Percentiles rank a stretch among this genome's conserved stretches.
Conservation (phyloP, 2,113 vertebrate species). For the Leucosticte australis region DNA sequence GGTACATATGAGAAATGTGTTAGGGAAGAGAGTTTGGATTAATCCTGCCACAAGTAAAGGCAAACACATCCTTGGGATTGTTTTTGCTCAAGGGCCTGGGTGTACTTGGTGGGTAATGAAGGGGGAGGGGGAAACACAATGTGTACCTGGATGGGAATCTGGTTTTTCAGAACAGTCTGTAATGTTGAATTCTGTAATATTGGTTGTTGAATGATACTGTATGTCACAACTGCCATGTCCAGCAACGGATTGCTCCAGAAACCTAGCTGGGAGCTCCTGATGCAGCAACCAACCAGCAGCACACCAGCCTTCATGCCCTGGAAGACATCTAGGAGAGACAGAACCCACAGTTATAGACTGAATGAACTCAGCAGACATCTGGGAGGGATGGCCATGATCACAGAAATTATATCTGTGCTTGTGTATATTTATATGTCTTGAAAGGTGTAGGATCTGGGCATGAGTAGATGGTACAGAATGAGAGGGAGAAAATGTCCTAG, state of each 20-base stretch:
- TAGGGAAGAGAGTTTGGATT: neutral
- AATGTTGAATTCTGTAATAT: neutral
- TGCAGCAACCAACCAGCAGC: neutral
- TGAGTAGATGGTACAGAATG: neutral
- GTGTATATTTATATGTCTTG: neutral
- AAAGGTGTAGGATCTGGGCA: neutral
- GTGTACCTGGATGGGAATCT: neutral
- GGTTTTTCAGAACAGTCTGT: neutral
- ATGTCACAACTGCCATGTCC: neutral
- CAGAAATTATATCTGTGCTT: neutral
- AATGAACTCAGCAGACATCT: neutral
- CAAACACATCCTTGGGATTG: neutral
- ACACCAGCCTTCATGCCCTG: neutral
- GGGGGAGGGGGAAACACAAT: neutral
- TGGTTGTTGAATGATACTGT: neutral
- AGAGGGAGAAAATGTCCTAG: neutral
- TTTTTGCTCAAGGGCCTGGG: neutral
- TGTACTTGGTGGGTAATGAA: neutral
- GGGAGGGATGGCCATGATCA: neutral
- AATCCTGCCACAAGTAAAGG: neutral
- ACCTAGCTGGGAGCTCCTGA: rapidly evolving
- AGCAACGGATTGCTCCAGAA: neutral
- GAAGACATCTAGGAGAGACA: neutral
- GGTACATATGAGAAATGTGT: neutral
- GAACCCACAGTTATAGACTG: neutral